phyloP scores from a whole-genome alignment of 2,888 invertebrate genomes.

The Cerceris ruficornis region DNA sequence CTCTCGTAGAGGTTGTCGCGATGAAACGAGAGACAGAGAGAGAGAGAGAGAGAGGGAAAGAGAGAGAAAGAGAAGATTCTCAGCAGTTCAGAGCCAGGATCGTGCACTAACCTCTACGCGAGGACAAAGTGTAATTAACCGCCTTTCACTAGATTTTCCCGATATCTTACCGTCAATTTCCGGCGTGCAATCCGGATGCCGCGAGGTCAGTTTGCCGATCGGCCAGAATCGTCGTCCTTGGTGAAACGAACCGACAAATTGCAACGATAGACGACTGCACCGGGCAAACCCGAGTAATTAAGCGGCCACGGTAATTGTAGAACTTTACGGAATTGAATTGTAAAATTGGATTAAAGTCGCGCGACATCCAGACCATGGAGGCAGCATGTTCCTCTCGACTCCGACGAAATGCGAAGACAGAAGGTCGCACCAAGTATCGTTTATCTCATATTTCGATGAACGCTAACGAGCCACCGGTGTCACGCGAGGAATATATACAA shows the following conservation, averaged over 20 bases:
- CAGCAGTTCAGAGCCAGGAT: conserved; percentile 11
- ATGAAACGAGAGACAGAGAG: conserved; percentile 17
- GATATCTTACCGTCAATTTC: conserved; percentile 69
- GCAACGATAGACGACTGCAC: conserved; percentile 38
- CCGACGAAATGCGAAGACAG: background rate
- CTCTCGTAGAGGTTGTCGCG: conserved; percentile 37
- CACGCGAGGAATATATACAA: background rate
- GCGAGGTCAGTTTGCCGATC: conserved; percentile 48
- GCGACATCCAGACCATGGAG: background rate
- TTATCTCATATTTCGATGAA: background rate
- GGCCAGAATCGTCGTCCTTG: conserved; percentile 45
- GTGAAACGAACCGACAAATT: conserved; percentile 56
- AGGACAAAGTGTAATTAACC: conserved; percentile 71
- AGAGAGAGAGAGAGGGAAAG: conserved; percentile 3
- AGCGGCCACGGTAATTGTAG: conserved; percentile 37
- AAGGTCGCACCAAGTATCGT: background rate
- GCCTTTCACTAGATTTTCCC: conserved; percentile 72
- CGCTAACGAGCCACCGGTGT: background rate
- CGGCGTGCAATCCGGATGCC: conserved; percentile 69
- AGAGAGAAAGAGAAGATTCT: conserved; percentile 3
- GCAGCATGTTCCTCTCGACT: background rate
- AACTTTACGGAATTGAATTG: conserved; percentile 40
- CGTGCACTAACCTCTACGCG: conserved; percentile 54
- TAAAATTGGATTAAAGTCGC: conserved; percentile 30
- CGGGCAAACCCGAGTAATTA: conserved; percentile 41